Base-by-base conservation (phyloP, 2,888 invertebrate species). In the Drosophila leonis region DNA sequence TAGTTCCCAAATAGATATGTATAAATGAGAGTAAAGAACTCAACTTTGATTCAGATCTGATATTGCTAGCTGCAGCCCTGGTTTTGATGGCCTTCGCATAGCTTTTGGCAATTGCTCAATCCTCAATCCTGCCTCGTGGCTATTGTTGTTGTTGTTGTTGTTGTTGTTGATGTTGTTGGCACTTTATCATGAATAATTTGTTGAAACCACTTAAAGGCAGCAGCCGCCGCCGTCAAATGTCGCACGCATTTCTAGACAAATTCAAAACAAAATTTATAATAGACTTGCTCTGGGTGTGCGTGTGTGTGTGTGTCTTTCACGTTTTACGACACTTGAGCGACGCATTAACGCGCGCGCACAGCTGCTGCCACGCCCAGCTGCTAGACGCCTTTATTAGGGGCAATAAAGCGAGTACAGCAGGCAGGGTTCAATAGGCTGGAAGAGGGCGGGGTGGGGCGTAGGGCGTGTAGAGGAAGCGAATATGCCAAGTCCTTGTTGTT, bases 271-370 rank as follows among this genome's bases (percentile, higher is more conserved):
- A 87, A 75, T 83, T 88, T 87, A 75, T 89, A 89, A 85, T 85
- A 87, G 88, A 85, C 89, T 72, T 54, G 35, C 27, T 9, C 35
- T 69, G 24, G 3, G 44, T 9, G n/a, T 15, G 65, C 41, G 74
- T 31, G 57, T 63, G 66, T 60, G 80, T 71, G 79, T 71, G 75
- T 84, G 82, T 69, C 77, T 68, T 81, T 83, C 89, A 85, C 88
- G 76, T 90, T 87, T 90, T 90, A 90, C 90, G 86, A 84, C 84
- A 87, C 88, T 87, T 87, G 89, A 87, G 77, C 82, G 89, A 90
- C 90, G 90, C 87, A 87, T 87, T 87, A 87, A 90, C 90, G 87
- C 87, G 90, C 75, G 66, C 82, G 80, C 87, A 87, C 90, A 87
- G 87, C 79, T 83, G 85, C 75, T 87, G 69, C 72, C 73, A 59